Evolutionary conservation across 2,888 invertebrate genomes (phyloP).

Genomic region (Trachelus troglodyta): DNA sequence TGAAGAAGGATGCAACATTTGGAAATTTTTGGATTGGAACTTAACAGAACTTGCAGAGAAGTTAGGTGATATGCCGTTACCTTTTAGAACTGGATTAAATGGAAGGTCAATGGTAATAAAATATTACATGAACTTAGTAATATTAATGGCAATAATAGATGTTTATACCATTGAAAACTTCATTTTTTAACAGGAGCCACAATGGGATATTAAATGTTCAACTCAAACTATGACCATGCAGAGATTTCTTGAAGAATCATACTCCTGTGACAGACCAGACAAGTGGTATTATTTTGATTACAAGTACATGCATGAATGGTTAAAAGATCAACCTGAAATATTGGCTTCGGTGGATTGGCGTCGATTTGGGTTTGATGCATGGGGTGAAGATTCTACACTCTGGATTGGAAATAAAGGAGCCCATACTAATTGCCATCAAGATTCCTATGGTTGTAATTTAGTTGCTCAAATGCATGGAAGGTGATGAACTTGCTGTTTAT

Average conservation of each 20-base stretch:
- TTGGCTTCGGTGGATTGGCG: constrained; percentile 73
- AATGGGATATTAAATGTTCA: constrained; percentile 83
- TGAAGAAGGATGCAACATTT: constrained; percentile 60
- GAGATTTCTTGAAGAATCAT: constrained; percentile 69
- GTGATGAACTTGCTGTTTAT: constrained; percentile 66
- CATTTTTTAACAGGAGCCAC: constrained; percentile 68
- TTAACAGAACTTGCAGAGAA: constrained; percentile 72
- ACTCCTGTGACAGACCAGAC: constrained; percentile 55
- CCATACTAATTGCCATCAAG: constrained; percentile 94
- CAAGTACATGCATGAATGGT: constrained; percentile 81
- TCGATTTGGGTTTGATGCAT: constrained; percentile 78
- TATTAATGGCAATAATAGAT: not conserved
- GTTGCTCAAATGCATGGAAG: constrained; percentile 89
- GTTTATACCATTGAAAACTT: constrained; percentile 6
- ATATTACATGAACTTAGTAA: not conserved
- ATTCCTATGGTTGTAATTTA: constrained; percentile 94
- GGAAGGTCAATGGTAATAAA: constrained; percentile 56
- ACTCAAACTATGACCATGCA: constrained; percentile 71
- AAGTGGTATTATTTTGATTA: constrained; percentile 89
- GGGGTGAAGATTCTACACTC: constrained; percentile 78
- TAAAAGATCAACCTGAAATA: constrained; percentile 70
- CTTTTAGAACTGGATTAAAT: constrained; percentile 70
- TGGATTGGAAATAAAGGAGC: constrained; percentile 91
- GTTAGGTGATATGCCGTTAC: constrained; percentile 70
- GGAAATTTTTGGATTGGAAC: constrained; percentile 73